Conservation (phyloP, 2,113 vertebrate genomes). For the Podarcis cretensis region DNA sequence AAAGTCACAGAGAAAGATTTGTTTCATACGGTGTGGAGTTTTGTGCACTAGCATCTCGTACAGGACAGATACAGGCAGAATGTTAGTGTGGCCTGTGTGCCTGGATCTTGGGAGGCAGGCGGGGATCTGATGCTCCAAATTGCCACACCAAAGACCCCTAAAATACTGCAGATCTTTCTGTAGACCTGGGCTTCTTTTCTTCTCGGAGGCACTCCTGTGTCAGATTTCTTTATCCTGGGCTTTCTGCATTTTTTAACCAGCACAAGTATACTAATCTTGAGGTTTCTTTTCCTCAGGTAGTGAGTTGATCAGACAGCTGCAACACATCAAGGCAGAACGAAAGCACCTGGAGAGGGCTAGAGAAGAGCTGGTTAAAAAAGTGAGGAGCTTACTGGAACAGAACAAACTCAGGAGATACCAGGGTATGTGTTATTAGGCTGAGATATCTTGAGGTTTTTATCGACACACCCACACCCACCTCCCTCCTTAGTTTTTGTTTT, state of each 20-base stretch:
- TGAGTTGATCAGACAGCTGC: conserved; percentile 79
- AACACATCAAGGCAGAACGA: conserved; percentile 82
- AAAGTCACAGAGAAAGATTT: no score
- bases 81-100: not conserved
- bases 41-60: no score
- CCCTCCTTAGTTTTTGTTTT: not conserved
- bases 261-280: conserved; percentile 44
- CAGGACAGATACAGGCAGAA: not conserved
- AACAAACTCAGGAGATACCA: conserved; percentile 80
- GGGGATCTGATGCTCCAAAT: not conserved
- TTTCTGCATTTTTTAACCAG: conserved; percentile 33
- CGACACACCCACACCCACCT: not conserved
- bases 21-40: no score
- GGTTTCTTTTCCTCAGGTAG: conserved; percentile 76
- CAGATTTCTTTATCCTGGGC: conserved; percentile 26
- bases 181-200: not conserved
- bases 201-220: not conserved
- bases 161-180: not conserved
- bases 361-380: conserved; percentile 84
- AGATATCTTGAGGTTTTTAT: no score
- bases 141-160: not conserved
- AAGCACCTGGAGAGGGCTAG: conserved; percentile 83
- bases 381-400: conserved; percentile 83
- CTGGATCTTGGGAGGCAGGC: not conserved
- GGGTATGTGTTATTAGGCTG: conserved; percentile 72